Evolutionary conservation across 92 coral and sea anemone species (phyloP), one percentile per base, ranked within the genome.

Genomic region (Parazoanthus darwini): DNA sequence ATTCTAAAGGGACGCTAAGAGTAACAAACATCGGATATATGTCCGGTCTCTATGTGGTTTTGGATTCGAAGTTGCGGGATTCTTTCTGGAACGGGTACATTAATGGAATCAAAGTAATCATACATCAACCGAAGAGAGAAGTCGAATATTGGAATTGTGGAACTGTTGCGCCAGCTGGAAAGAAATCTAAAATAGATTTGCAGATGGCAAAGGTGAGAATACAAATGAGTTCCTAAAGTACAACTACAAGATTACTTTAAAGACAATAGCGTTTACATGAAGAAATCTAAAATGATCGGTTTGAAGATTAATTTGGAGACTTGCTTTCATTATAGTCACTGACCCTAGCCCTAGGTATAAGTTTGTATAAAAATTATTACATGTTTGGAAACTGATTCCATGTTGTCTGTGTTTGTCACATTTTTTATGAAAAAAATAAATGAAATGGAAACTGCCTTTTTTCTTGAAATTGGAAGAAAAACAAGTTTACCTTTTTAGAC

Each of bases 121-220:
- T 83, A 43, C 87, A 83, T 48, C 78, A 83, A 15, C 77, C 86
- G 4, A 82, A 42, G 56, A 72, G 65, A 83, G 63, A 46, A 15
- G 43, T 83, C 4, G 42, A 46, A 14, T 42, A 23, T 16, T 44
- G 78, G 63, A 43, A 83, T 0, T 8, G 87, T 68, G 66, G 78
- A 16, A 70, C 26, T 83, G 42, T 70, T 83, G 87, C 87, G 4
- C 87, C 87, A 14, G 59, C 14, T 11, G 87, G 87, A 18, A 83
- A 83, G 54, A 83, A 70, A 29, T 46, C 77, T 14, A 42, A 35
- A 39, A 8, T 83, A 3, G 50, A 70, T 46, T 23, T 83, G 7
- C 67, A 56, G 7, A 83, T 83, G 78, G 20, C 78, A 43, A 71
- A 4, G 65, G 87, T 83, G 46, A 71, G 77, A 48, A 48, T 0